Percentiles rank a stretch among this genome's conserved stretches.
These are phyloP conservation scores for Drosophila nikananu DNA, from an alignment of 1,140 invertebrate genomes.

Conservation along the genomic window DNA sequence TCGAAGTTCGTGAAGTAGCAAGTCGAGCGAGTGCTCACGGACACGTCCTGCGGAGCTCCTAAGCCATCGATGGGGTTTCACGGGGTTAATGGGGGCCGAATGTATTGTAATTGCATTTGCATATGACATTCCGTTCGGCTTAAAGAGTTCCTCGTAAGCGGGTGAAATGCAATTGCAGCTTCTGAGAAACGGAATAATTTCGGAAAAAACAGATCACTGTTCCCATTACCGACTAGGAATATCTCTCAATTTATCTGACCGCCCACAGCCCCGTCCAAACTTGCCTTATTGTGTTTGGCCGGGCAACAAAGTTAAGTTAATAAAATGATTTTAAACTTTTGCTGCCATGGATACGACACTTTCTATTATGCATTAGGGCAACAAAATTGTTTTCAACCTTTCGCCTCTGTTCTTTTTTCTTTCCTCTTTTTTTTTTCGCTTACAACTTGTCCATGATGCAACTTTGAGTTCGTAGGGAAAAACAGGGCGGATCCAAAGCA, in stretches of 20 bases:
- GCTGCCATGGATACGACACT: slow-evolving; percentile 49
- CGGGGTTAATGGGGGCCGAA: slow-evolving; percentile 9
- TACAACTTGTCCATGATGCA: slow-evolving; percentile 41
- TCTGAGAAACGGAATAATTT: not conserved
- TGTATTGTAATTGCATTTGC: slow-evolving; percentile 67
- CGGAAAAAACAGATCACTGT: not conserved
- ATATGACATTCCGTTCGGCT: slow-evolving; percentile 57
- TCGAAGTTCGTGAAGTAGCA: slow-evolving; percentile 60
- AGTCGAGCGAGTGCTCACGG: slow-evolving; percentile 28
- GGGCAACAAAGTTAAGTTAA: slow-evolving; percentile 54
- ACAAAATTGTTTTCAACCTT: slow-evolving; percentile 57
- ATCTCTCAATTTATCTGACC: slow-evolving; percentile 3
- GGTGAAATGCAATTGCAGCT: not conserved
- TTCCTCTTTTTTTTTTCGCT: slow-evolving; percentile 8
- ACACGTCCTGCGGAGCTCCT: not conserved
- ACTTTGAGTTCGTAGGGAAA: slow-evolving; percentile 19
- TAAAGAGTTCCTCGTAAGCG: not conserved
- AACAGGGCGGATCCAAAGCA: not conserved
- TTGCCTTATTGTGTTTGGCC: slow-evolving; percentile 21
- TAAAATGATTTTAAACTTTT: slow-evolving; percentile 63
- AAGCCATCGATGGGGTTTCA: slow-evolving; percentile 8
- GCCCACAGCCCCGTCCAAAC: not conserved
- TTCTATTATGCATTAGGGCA: slow-evolving; percentile 51
- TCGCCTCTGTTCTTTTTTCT: slow-evolving; percentile 3
- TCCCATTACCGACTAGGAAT: not conserved